Base-by-base conservation (phyloP, 1,140 invertebrate genomes). In the Aphelenchoides avenae region DNA sequence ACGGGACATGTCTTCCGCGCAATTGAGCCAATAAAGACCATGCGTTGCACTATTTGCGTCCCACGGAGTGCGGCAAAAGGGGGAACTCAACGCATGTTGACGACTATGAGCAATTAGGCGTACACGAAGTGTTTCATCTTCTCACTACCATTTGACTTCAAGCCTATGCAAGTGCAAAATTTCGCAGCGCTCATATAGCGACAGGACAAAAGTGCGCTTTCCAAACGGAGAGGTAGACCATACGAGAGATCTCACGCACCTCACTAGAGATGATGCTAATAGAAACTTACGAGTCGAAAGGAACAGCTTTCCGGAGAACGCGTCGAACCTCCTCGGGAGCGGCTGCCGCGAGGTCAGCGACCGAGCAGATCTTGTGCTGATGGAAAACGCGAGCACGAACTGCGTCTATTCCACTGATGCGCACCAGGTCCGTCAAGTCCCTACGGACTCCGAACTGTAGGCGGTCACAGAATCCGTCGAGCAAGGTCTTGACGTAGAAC, bases 371-470 rank as follows among this genome's bases (percentile, higher is more conserved):
- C 0, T 57, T 57, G 3, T 54, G 44, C 18, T 61, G 48, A 73
- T 85, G 91, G 5, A 97, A 79, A 29, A 85, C 84, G 72, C 93
- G 82, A 1, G 92, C 92, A 59, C 87, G 83, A 54, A 86, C 82
- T 1, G 87, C 88, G 79, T 89, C 91, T 31, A 98, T 78, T 63
- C 86, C 83, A 6, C 87, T 83, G 31, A 98, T 79, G 58, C 87
- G 83, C 78, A 97, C 86, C 33, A 98, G 81, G 75, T 97, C 91
- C 52, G 92, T 83, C 5, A 98, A 80, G 76, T 98, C 92, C 42
- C 86, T 83, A 66, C 89, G 87, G 29, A 96, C 86, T 9, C 93
- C 94, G 80, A 96, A 96, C 65, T 89, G 87, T 22, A 98, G 81
- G 15, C 94, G 84, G 64, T 87, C 85, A 81, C 94, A 89, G 79